Conservation (phyloP, 2,888 invertebrate genomes). For the Drosophila mimica region DNA sequence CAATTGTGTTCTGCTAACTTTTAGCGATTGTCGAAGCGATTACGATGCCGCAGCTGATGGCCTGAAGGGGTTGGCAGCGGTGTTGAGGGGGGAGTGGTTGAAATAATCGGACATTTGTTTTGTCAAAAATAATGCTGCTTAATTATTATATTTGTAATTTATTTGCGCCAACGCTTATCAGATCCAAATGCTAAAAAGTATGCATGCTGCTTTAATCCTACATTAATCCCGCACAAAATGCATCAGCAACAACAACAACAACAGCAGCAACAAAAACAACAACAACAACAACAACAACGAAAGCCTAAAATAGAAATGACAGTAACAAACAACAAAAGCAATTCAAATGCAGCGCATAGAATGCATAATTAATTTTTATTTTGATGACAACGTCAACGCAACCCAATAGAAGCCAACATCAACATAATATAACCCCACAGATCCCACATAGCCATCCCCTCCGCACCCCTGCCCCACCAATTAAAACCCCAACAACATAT, state of each 20-base stretch:
- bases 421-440: conserved; percentile 7
- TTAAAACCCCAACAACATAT: conserved; percentile 2
- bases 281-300: neutral
- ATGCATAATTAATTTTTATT: conserved; percentile 84
- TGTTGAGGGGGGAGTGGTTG: neutral
- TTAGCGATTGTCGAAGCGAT: conserved; percentile 48
- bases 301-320: conserved; percentile 71
- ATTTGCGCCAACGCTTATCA: conserved; percentile 76
- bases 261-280: conserved; percentile 20
- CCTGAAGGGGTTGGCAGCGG: neutral
- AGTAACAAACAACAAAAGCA: conserved; percentile 78
- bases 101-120: conserved; percentile 69
- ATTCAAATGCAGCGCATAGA: conserved; percentile 80
- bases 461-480: neutral
- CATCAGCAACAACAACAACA: conserved; percentile 29
- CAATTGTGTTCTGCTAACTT: conserved; percentile 38
- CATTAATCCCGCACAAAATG: conserved; percentile 69
- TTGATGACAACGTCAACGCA: conserved; percentile 82
- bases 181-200: conserved; percentile 72
- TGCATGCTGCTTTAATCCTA: conserved; percentile 68
- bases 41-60: conserved; percentile 13
- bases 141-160: conserved; percentile 83
- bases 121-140: conserved; percentile 81
- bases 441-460: conserved; percentile 2
- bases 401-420: conserved; percentile 13